Evolutionary conservation across 2,888 invertebrate species (phyloP).

Genomic region (Spodoptera exigua): DNA sequence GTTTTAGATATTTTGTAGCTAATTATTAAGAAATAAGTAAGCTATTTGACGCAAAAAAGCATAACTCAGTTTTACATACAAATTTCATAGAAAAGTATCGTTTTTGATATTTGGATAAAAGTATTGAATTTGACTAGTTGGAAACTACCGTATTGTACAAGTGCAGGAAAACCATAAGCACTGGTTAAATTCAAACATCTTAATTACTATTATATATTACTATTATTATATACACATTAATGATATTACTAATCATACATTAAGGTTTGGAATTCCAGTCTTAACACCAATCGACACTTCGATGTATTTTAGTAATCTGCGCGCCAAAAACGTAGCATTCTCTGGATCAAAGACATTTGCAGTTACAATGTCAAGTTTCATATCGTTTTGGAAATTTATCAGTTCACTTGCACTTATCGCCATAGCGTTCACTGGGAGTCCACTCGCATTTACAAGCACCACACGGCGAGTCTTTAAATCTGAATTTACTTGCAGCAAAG

Average conservation of each 20-base stretch:
- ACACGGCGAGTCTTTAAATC: conserved; percentile 79
- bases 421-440: conserved; percentile 78
- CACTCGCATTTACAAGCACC: conserved; percentile 81
- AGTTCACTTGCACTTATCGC: conserved; percentile 78
- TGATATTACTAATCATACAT: conserved; percentile 68
- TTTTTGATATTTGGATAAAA: too few relatives aligned
- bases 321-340: conserved; percentile 73
- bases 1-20: too few relatives aligned
- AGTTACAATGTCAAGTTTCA: conserved; percentile 77
- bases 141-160: too few relatives aligned
- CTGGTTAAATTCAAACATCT: too few relatives aligned
- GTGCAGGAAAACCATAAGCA: too few relatives aligned
- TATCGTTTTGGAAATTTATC: conserved; percentile 73
- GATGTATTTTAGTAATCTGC: conserved; percentile 77
- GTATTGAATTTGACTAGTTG: too few relatives aligned
- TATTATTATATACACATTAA: background rate
- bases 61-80: too few relatives aligned
- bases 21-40: too few relatives aligned
- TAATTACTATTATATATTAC: too few relatives aligned
- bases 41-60: too few relatives aligned
- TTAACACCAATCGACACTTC: conserved; percentile 80
- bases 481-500: conserved; percentile 78
- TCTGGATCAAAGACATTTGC: conserved; percentile 75
- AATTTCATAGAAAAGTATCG: too few relatives aligned
- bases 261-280: conserved; percentile 84